Percentiles rank a stretch among this genome's conserved stretches.
phyloP scores from a whole-genome alignment of 2,888 invertebrate genomes.

The Lissocephala sabroskyi region DNA sequence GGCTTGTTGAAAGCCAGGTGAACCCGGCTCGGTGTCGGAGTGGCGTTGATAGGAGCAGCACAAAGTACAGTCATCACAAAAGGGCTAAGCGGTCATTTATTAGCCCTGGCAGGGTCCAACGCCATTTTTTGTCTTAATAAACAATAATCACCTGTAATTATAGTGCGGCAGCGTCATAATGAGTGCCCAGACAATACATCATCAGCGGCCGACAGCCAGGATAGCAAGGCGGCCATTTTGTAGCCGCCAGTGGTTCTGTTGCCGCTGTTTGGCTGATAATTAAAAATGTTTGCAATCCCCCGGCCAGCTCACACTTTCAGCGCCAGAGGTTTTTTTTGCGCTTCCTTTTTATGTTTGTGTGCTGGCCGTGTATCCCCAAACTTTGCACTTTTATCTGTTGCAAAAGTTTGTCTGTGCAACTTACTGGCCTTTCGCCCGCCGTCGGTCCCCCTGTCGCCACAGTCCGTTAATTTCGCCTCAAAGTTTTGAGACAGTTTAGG shows the following conservation, averaged over 20 bases:
- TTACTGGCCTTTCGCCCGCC: constrained; percentile 41
- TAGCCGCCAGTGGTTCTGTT: not conserved
- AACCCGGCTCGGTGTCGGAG: constrained; percentile 8
- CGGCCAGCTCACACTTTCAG: too few relatives aligned
- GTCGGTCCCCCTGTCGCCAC: constrained; percentile 14
- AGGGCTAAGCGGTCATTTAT: constrained; percentile 4
- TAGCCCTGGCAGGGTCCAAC: constrained; percentile 12
- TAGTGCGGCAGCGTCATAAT: constrained; percentile 51
- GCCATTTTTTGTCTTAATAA: constrained; percentile 54
- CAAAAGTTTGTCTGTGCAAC: constrained; percentile 32
- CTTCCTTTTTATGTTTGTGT: constrained; percentile 15
- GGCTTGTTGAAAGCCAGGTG: constrained; percentile 26
- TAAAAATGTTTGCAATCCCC: constrained; percentile 59
- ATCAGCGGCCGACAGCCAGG: too few relatives aligned
- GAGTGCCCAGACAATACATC: constrained; percentile 49
- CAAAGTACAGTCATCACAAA: constrained; percentile 38
- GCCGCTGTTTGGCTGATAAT: constrained; percentile 46
- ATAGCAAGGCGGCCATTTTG: constrained; percentile 8
- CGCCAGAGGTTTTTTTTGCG: not conserved
- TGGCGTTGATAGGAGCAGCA: too few relatives aligned
- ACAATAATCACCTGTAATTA: constrained; percentile 60
- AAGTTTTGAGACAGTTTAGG: constrained; percentile 62
- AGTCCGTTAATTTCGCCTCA: constrained; percentile 11
- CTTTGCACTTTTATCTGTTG: constrained; percentile 60
- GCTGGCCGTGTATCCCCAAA: constrained; percentile 25